These are phyloP conservation scores for Abrostola tripartita DNA, from an alignment of 2,888 invertebrate genomes.

Conservation along the genomic window DNA sequence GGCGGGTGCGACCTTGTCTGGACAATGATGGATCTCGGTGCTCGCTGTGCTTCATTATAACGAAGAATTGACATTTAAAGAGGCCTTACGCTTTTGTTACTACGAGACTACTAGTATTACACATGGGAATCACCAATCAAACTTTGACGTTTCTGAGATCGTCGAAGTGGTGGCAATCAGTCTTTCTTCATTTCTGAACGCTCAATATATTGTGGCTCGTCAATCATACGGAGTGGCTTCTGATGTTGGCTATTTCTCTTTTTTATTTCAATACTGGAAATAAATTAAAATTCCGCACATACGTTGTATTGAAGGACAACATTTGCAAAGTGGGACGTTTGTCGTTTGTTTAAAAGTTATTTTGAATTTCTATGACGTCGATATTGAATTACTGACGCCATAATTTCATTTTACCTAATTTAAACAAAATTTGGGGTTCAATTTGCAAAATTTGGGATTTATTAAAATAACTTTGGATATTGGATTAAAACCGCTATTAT, in stretches of 20 bases:
- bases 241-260: conserved; percentile 69
- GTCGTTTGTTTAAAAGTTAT: conserved; percentile 8
- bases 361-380: neutral
- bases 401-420: no score
- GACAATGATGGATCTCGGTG: conserved; percentile 79
- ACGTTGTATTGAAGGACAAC: conserved; percentile 44
- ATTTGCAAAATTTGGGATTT: neutral
- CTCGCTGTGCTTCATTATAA: conserved; percentile 62
- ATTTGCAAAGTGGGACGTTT: conserved; percentile 21
- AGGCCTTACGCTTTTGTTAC: conserved; percentile 68
- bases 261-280: conserved; percentile 76
- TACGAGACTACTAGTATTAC: conserved; percentile 85
- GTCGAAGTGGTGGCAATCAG: conserved; percentile 76
- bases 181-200: conserved; percentile 70
- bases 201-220: conserved; percentile 76
- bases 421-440: no score
- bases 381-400: neutral
- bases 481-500: neutral
- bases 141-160: conserved; percentile 82
- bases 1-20: conserved; percentile 71
- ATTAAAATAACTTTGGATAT: neutral
- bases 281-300: conserved; percentile 77
- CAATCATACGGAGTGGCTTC: conserved; percentile 75
- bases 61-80: conserved; percentile 65
- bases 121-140: conserved; percentile 88